Conservation (phyloP, 2,888 invertebrate species). For the Folsomia manolachei region DNA sequence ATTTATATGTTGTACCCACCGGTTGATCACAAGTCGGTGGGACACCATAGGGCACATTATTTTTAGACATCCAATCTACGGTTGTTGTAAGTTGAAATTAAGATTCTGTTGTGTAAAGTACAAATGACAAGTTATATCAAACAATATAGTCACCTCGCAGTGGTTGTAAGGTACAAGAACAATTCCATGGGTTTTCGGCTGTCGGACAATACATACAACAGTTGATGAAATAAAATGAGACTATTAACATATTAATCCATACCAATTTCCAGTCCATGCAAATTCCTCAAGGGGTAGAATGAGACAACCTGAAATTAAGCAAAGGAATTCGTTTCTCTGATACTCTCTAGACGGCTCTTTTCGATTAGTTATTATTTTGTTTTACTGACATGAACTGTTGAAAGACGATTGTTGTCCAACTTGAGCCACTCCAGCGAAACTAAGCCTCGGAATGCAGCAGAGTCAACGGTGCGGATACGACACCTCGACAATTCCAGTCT, state of each 20-base stretch:
- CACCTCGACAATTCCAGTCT: slow-evolving; percentile 72
- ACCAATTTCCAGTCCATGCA: slow-evolving; percentile 74
- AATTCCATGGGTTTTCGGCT: slow-evolving; percentile 86
- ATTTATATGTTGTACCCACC: slow-evolving; percentile 67
- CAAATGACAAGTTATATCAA: slow-evolving; percentile 72
- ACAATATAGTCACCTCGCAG: too few species aligned
- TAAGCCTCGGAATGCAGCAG: slow-evolving; percentile 69
- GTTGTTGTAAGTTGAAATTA: too few species aligned
- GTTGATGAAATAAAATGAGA: too few species aligned
- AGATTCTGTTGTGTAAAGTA: too few species aligned
- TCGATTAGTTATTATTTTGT: background rate
- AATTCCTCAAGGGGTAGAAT: slow-evolving; percentile 65
- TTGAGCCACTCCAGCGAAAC: slow-evolving; percentile 74
- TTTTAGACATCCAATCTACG: slow-evolving; percentile 76
- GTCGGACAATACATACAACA: too few species aligned
- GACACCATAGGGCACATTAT: slow-evolving; percentile 72
- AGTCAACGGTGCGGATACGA: slow-evolving; percentile 66
- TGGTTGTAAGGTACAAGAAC: slow-evolving; percentile 71
- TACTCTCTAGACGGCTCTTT: background rate
- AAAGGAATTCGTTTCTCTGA: background rate
- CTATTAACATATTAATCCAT: too few species aligned
- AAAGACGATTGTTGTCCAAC: slow-evolving; percentile 70
- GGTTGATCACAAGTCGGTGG: too few species aligned
- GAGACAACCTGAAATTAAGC: slow-evolving; percentile 59
- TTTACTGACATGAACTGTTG: slow-evolving; percentile 53